Conservation (phyloP, 2,797 vertebrate genomes). For the Mormyrops attenuatus region DNA sequence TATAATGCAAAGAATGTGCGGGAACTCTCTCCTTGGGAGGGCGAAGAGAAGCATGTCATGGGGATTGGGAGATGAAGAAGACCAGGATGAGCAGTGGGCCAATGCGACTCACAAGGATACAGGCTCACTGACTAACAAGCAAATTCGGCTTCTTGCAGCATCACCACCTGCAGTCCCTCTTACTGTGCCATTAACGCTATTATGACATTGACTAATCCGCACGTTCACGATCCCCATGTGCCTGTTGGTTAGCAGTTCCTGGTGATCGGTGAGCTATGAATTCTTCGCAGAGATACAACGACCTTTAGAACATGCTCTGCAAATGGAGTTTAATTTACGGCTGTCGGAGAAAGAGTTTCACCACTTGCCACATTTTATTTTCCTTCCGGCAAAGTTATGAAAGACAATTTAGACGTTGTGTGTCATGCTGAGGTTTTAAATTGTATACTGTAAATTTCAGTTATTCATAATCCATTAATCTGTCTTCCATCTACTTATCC, state of each 20-base stretch:
- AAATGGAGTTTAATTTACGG: conserved; percentile 15
- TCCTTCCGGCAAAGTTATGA: not conserved
- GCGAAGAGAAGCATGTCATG: not conserved
- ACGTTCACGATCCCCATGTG: not conserved
- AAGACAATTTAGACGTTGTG: not conserved
- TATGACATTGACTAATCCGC: not conserved
- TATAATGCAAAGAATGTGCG: not conserved
- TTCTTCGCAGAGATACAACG: not conserved
- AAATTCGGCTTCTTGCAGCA: not conserved
- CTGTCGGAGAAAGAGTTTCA: not conserved
- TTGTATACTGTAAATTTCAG: not conserved
- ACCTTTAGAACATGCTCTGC: not conserved
- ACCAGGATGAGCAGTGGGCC: not conserved
- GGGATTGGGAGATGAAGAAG: not conserved
- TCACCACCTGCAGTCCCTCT: not conserved
- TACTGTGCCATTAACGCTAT: not conserved
- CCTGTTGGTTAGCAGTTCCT: not conserved
- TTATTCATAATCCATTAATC: not conserved
- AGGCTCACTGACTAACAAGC: not conserved
- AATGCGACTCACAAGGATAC: not conserved
- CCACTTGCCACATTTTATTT: not conserved
- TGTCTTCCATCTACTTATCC: not conserved
- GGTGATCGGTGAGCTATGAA: not conserved
- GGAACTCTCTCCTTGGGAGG: not conserved
- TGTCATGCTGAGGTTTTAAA: not conserved